phyloP scores from a whole-genome alignment of 2,113 vertebrate species.

The Oophaga pumilio region DNA sequence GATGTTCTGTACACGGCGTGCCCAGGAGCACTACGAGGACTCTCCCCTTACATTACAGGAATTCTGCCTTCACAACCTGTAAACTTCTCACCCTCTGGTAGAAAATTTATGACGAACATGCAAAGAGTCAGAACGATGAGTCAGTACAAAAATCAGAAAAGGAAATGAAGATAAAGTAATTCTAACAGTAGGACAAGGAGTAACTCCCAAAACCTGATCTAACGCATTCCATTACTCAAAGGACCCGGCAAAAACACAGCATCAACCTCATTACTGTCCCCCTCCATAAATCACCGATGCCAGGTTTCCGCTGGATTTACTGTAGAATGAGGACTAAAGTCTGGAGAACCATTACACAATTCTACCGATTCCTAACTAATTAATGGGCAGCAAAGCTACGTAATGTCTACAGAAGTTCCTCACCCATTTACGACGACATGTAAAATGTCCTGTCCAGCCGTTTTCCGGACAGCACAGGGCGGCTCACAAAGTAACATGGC shows the following conservation, averaged over 20 bases:
- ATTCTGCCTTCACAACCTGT: neutral
- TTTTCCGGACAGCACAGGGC: neutral
- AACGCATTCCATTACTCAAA: conserved; percentile 21
- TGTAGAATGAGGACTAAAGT: neutral
- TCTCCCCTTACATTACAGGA: neutral
- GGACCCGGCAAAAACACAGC: neutral
- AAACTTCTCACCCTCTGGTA: neutral
- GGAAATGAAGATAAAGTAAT: neutral
- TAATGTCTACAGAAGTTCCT: neutral
- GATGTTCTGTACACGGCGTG: too few relatives aligned
- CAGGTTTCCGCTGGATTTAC: neutral
- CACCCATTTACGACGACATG: neutral
- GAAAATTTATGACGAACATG: neutral
- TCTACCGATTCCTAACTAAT: neutral
- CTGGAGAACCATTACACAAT: neutral
- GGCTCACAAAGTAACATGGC: neutral
- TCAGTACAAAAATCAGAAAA: neutral
- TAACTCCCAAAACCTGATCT: neutral
- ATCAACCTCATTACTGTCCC: neutral
- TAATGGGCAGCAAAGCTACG: neutral
- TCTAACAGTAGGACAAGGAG: neutral
- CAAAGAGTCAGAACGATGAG: neutral
- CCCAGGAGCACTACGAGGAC: neutral
- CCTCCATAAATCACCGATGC: neutral
- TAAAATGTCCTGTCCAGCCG: neutral